Base-by-base conservation (phyloP, 2,797 vertebrate species). In the Crax fasciolata region DNA sequence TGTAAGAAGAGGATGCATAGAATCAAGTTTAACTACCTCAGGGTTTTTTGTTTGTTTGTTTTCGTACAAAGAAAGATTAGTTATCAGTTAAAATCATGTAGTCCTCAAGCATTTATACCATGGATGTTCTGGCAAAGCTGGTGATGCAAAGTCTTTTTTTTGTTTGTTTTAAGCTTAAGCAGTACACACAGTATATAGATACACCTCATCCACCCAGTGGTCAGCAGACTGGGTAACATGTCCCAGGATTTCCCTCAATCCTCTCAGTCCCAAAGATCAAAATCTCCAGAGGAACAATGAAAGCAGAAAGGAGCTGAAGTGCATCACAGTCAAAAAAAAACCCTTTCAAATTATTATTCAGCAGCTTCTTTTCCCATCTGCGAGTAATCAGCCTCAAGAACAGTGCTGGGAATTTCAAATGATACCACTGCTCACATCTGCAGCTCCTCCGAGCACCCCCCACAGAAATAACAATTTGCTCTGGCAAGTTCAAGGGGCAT, bases 1-100 rank as follows among this genome's bases (percentile, higher is more conserved):
- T 99, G 81, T 51, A 97, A 97, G 83, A 95, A 95, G 74, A 91
- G 11, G 44, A 91, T 43, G 24, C 68, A 66, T 23, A 78, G 9
- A 93, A 83, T 84, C 9, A 59, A 92, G 27, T 43, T 84, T 54
- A 88, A 38, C 54, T 78, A 55, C 17, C 28, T 18, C 4, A 24
- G 11, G 17, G 18, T 24, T 55, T 35, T n/a, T 30, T 21, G 10
- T 17, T 78, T 39, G 9, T 30, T 67, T 63, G 35, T 0, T 70
- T 85, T 41, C 24, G 15, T 46, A 62, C 13, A 51, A 46, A 57
- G 39, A 39, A 78, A 68, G 15, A 75, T 30, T 13, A 57, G 59
- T 80, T 51, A 51, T 57, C n/a, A 68, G 57, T n/a, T 39, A 76
- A 93, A 90, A 57, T 24, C 46, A 71, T 0, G 2, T 16, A 41